These are phyloP conservation scores for Montipora capitata DNA, from an alignment of 92 coral and sea anemone genomes.

Conservation along the genomic window DNA sequence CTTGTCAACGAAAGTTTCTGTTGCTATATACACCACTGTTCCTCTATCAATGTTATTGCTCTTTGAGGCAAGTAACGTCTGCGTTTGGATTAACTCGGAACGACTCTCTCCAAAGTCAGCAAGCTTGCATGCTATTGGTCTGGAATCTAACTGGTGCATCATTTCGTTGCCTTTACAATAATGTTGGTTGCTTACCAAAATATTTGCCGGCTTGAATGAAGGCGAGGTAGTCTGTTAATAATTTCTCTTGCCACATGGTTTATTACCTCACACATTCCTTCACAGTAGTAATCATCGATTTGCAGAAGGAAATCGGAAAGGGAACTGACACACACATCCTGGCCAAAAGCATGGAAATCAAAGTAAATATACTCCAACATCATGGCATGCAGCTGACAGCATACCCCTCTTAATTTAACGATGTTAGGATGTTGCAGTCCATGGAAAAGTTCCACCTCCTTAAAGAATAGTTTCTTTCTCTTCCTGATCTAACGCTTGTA, in stretches of 20 bases:
- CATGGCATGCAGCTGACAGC: constrained; percentile 30
- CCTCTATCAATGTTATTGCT: constrained; percentile 43
- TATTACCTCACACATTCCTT: constrained; percentile 18
- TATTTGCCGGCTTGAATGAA: constrained; percentile 60
- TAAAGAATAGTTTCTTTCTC: constrained; percentile 18
- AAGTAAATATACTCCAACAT: constrained; percentile 49
- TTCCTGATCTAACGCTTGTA: constrained; percentile 13
- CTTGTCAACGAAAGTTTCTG: constrained; percentile 43
- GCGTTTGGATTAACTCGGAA: constrained; percentile 50
- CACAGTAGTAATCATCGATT: background rate
- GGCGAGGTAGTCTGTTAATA: constrained; percentile 35
- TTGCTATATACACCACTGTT: constrained; percentile 48
- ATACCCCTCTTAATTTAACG: constrained; percentile 31
- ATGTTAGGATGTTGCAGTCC: constrained; percentile 6
- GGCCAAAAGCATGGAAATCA: constrained; percentile 35
- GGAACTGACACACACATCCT: constrained; percentile 27
- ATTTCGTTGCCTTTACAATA: constrained; percentile 13
- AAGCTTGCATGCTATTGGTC: constrained; percentile 27
- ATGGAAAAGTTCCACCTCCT: constrained; percentile 6
- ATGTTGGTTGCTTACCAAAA: constrained; percentile 48
- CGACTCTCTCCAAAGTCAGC: constrained; percentile 65
- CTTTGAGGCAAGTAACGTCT: constrained; percentile 34
- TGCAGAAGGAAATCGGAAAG: constrained; percentile 11
- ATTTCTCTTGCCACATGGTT: constrained; percentile 31
- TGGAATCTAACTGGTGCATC: background rate